Base-by-base conservation (phyloP, 2,797 vertebrate genomes). In the Sphenodon punctatus region DNA sequence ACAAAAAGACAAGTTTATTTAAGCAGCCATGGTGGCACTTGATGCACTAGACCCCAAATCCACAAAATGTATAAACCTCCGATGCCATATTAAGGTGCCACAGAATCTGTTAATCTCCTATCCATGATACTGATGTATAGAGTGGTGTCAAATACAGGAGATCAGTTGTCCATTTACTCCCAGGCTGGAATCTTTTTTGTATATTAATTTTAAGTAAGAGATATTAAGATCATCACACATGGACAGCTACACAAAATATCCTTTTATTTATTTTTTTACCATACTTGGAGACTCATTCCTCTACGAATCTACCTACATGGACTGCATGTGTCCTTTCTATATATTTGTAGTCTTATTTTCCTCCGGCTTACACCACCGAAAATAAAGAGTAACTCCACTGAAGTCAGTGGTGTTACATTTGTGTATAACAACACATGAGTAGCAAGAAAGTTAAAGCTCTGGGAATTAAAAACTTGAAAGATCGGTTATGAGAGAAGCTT, bases 391-490 rank as follows among this genome's bases (percentile, higher is more conserved):
- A 88, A 75, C 64, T 69, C 85, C 67, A 80, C 49, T 51, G 80
- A 85, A 85, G 78, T 64, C 76, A 89, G 68, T 16, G 41, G 20
- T 46, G 63, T 79, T 48, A 77, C 36, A 48, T 6, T 53, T 74
- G 81, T 75, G 76, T 70, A 88, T 86, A 91, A 88, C 82, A 17
- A n/a, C n/a, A n/a, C 27, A 69, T 86, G 85, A 91, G 84, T 86
- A 86, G 84, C 55, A 86, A 55, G 63, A 84, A 78, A 78, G 43
- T 69, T 82, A n/a, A 91, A 58, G 86, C 71, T 68, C 63, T 74
- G 78, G 74, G 88, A 86, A 86, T 91, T 88, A 91, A 89, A 92
- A 93, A 84, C 81, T 49, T 90, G 82, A 92, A 74, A 85, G 74
- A 74, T 80, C 82, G 90, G 78, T 90, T 89, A 89, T 82, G 85